Base-by-base conservation (phyloP, 2,113 vertebrate genomes). In the Neoarius graeffei region DNA sequence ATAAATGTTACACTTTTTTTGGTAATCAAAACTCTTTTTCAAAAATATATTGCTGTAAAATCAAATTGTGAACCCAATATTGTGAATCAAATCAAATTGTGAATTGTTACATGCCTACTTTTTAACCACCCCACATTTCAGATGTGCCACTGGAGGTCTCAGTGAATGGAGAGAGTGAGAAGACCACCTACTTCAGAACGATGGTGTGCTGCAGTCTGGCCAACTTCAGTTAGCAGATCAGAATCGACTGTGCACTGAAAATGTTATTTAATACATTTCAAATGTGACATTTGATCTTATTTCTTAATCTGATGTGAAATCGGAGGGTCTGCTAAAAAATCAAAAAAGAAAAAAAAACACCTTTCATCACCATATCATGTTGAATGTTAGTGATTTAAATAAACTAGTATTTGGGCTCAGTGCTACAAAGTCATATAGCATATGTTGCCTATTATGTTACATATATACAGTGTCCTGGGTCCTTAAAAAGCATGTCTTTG, bases 141-240 rank as follows among this genome's bases (percentile, higher is more conserved):
- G 97, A 96, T 92, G 83, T 93, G 59, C 85, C 94, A 27, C 93
- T 93, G 1, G 96, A 97, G 84, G 94, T 94, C 25, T 94, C 94
- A 1, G 77, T 95, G 2, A 95, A 93, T 8, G 89, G 89, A 56
- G 96, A 93, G 80, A 81, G 57, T n/a, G 95, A 97, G 88, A 97
- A 96, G 64, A 94, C 92, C 1, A 81, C 90, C 9, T 95, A 94
- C 92, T 99, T 96, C 91, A 93, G 95, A 84, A 94, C 94, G 35
- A 84, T 89, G 91, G 90, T 92, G 84, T 91, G 81, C 92, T 93
- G 94, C 90, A 96, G 93, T 86, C 92, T 94, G 17, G 86, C 92
- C 89, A 94, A 59, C 89, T 94, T 95, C 88, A 88, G 85, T 59
- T 95, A 83, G 69, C 64, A 86, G 79, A 87, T 90, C 67, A 90